phyloP scores from a whole-genome alignment of 2,888 invertebrate genomes.

The Zaprionus obscuricornis region DNA sequence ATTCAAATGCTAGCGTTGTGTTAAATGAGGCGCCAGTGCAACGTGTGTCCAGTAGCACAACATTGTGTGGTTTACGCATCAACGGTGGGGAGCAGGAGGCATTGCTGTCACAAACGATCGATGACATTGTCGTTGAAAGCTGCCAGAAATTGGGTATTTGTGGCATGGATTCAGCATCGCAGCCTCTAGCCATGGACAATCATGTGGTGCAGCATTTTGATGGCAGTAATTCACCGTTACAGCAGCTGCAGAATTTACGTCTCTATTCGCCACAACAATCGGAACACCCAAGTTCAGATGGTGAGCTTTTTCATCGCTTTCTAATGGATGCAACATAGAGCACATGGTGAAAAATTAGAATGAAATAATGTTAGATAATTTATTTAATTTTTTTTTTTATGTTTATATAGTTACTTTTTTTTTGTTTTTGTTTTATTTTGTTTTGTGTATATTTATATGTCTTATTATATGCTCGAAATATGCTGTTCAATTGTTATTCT shows the following conservation, averaged over 20 bases:
- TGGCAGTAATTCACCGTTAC: slow-evolving; percentile 86
- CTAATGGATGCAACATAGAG: slow-evolving; percentile 66
- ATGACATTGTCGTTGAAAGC: slow-evolving; percentile 83
- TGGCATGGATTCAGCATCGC: slow-evolving; percentile 38
- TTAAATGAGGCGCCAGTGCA: slow-evolving; percentile 67
- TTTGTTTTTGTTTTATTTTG: slow-evolving; percentile 10
- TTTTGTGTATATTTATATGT: slow-evolving; percentile 28
- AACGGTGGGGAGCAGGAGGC: slow-evolving; percentile 69
- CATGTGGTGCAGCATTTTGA: slow-evolving; percentile 80
- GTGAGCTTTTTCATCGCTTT: slow-evolving; percentile 65
- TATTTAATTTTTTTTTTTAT: slow-evolving; percentile 1
- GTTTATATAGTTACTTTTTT: slow-evolving; percentile 2
- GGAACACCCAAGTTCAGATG: slow-evolving; percentile 55
- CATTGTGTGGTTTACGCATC: slow-evolving; percentile 52
- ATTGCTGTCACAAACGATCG: slow-evolving; percentile 78
- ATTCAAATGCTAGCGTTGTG: slow-evolving; percentile 20
- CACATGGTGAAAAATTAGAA: no score
- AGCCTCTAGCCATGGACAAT: slow-evolving; percentile 81
- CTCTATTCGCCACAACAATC: slow-evolving; percentile 83
- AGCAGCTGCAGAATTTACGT: slow-evolving; percentile 87
- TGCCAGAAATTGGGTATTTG: slow-evolving; percentile 82
- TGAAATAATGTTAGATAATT: no score
- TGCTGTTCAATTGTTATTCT: slow-evolving; percentile 9
- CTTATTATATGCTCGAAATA: slow-evolving; percentile 23
- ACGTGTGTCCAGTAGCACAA: slow-evolving; percentile 84